Conservation (phyloP, 2,888 invertebrate genomes). For the Gastrophysa polygoni region DNA sequence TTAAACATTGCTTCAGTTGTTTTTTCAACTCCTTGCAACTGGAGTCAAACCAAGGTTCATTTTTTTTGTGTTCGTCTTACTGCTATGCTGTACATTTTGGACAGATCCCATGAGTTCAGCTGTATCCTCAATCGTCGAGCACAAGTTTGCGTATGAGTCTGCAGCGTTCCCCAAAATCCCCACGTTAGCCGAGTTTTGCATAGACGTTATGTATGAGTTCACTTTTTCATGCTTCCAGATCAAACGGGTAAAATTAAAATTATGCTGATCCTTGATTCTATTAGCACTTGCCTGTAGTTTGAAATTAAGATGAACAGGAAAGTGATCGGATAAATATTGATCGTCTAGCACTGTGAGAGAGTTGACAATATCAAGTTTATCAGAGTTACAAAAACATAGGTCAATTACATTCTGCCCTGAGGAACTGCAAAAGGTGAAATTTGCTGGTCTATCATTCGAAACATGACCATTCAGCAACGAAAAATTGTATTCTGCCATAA, state of each 20-base stretch:
- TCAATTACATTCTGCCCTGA: no score
- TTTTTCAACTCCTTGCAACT: neutral
- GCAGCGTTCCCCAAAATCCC: neutral
- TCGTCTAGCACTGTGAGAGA: no score
- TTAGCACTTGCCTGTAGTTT: neutral
- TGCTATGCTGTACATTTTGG: neutral
- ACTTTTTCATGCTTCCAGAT: neutral
- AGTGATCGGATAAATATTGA: no score
- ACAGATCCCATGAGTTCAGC: neutral
- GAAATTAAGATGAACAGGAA: neutral
- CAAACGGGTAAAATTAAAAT: neutral
- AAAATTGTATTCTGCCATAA: no score
- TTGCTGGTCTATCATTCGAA: no score
- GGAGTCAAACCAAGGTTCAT: slow-evolving; percentile 7
- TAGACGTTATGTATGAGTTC: neutral
- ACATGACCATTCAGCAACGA: slow-evolving; percentile 2
- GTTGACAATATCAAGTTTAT: neutral
- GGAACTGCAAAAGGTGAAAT: no score
- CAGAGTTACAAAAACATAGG: neutral
- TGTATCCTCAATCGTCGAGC: neutral
- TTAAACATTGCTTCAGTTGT: no score
- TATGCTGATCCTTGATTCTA: no score
- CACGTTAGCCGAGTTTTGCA: slow-evolving; percentile 3
- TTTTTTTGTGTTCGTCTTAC: neutral
- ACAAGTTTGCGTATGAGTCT: neutral